Evolutionary conservation across 2,888 invertebrate species (phyloP), one percentile per base, ranked within the genome.

Genomic region (Lasioglossum villosulum): DNA sequence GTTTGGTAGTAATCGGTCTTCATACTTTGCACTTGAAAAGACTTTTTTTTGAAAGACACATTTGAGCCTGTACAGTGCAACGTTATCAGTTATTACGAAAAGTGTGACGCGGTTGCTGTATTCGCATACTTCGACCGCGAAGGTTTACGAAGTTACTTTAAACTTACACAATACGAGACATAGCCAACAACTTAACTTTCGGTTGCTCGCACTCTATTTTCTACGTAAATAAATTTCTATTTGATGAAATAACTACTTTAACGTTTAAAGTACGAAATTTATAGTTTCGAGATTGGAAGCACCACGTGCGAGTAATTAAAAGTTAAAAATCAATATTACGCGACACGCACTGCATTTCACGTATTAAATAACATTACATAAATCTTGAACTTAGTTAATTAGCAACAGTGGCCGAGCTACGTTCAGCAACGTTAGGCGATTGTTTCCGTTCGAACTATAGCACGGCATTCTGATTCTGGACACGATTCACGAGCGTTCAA

Each of bases 401-500:
- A 27, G 37, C 42, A 27, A 30, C 52, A 71, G 37, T 34, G 4
- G 45, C n/a, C 2, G 56, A 37, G 19, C 19, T 45, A 27, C n/a
- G 27, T 63, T 78, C 66, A 68, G 48, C 52, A 8, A 66, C 34
- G 19, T 68, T 68, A 75, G 37, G 34, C n/a, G 72, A 73, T 52
- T 56, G 14, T 23, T 10, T 23, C 10, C 23, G 23, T 19, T 76
- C 68, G 56, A 70, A 78, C 16, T 86, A n/a, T 78, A 80, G 75
- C 78, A 75, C 78, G 30, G 76, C 71, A 83, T 84, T 23, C 52
- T 86, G 85, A 90, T 84, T 90, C 80, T 90, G 90, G 86, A 91
- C 91, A 90, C 86, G 90, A 89, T 87, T 90, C 83, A 86, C 84
- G 34, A 71, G 71, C 30, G 79, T 76, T 87, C 82, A 81, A 89